Base-by-base conservation (phyloP, 2,888 invertebrate species). In the Esperia sulphurella region DNA sequence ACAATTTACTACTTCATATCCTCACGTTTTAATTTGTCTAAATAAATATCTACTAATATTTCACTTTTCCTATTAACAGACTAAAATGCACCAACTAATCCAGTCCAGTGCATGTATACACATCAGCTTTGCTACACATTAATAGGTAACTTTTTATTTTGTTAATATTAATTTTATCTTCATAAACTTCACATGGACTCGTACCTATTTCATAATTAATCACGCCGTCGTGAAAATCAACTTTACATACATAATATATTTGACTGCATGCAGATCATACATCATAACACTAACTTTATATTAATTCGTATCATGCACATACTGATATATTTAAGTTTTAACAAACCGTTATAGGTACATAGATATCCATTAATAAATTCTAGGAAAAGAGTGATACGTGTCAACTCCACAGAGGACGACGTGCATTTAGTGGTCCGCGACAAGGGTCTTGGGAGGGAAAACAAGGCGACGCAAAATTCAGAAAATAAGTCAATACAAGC, bases 401-500 rank as follows among this genome's bases (percentile, higher is more conserved):
- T 92, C 90, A 92, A 91, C 92, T 92, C 91, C 90, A 92, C 93
- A 87, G 92, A 93, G 81, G 94, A 94, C 90, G 92, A 93, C 88
- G 92, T 94, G 87, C 93, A 92, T 90, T 91, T 94, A 89, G 93
- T 94, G 84, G 92, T 92, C 78, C 91, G 92, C 80, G 94, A 93
- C 90, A 92, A 92, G 79, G 93, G 92, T 87, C 90, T 91, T 81
- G 91, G 92, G 75, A 92, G 91, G 83, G 93, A 94, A 90, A 94
- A 92, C 90, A 94, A 94, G 91, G 93, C 94, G 76, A 94, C 93
- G 79, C 94, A 94, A 92, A 93, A 87, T 81, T 68, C 83, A 83
- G 86, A 94, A 89, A 94, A 92, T 90, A 94, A 94, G 85, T 93
- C 94, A 66, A 92, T 94, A 76, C 94, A 94, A 91, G 92, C 93